Conservation (phyloP, 2,797 vertebrate genomes). For the Microcaecilia unicolor region DNA sequence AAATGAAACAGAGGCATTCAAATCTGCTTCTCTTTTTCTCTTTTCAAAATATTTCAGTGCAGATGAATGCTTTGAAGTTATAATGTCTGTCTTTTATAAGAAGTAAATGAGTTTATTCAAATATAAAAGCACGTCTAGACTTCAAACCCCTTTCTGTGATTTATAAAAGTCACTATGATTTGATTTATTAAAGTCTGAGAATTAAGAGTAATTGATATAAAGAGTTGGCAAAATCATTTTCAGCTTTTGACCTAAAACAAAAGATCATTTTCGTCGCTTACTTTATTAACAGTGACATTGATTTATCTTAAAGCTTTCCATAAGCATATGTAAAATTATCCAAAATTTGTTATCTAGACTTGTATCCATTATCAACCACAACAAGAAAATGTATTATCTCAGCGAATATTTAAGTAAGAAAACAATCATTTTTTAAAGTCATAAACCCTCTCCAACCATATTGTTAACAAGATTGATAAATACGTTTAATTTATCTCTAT, state of each 20-base stretch:
- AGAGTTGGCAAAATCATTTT: fast-evolving
- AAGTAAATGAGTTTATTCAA: conserved; percentile 1
- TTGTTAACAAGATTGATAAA: too few relatives aligned
- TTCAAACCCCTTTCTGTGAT: conserved; percentile 3
- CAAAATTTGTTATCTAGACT: not conserved
- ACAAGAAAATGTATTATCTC: not conserved
- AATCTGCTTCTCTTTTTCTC: too few relatives aligned
- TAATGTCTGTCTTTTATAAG: not conserved
- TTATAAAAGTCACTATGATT: not conserved
- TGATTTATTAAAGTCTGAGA: not conserved
- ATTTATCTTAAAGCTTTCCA: not conserved
- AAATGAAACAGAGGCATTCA: too few relatives aligned
- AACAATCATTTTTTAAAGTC: not conserved
- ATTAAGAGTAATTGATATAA: not conserved
- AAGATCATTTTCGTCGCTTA: too few relatives aligned
- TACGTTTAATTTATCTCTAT: too few relatives aligned
- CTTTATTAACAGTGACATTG: not conserved
- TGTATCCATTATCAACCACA: not conserved
- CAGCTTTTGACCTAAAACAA: too few relatives aligned
- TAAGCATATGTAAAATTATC: not conserved
- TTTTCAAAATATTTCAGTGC: not conserved
- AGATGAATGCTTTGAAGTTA: not conserved
- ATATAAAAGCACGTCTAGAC: not conserved
- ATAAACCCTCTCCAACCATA: not conserved
- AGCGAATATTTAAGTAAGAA: not conserved